Conservation (phyloP, 2,113 vertebrate species). For the Sciurus niger region DNA sequence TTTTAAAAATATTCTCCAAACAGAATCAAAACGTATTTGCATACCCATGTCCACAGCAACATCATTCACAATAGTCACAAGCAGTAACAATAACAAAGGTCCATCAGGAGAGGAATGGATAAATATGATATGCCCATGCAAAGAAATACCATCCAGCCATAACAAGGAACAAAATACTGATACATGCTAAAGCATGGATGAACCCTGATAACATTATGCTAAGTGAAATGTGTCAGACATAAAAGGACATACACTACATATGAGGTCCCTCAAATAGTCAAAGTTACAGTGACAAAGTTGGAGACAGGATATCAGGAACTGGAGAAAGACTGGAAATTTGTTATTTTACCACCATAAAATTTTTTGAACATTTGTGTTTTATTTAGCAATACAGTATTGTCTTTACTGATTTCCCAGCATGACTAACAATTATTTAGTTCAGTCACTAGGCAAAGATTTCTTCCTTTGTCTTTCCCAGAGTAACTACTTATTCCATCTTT, state of each 20-base stretch:
- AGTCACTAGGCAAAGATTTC: neutral
- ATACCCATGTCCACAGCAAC: neutral
- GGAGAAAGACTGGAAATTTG: neutral
- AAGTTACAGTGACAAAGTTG: neutral
- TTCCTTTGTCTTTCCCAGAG: neutral
- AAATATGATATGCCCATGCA: neutral
- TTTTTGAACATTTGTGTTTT: neutral
- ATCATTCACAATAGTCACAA: neutral
- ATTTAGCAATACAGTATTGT: neutral
- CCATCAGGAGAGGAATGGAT: neutral
- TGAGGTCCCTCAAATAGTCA: neutral
- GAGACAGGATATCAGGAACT: neutral
- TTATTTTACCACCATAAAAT: neutral
- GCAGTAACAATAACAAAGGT: neutral
- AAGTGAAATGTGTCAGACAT: neutral
- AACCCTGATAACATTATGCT: neutral
- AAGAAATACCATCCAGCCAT: neutral
- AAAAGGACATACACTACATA: rapidly evolving
- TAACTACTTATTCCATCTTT: neutral
- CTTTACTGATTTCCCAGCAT: neutral
- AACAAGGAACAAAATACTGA: neutral
- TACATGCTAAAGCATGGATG: neutral
- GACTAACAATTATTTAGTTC: neutral
- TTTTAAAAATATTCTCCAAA: neutral
- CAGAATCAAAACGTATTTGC: too few relatives aligned